Base-by-base conservation (phyloP, 2,797 vertebrate species). In the Gymnodraco acuticeps region DNA sequence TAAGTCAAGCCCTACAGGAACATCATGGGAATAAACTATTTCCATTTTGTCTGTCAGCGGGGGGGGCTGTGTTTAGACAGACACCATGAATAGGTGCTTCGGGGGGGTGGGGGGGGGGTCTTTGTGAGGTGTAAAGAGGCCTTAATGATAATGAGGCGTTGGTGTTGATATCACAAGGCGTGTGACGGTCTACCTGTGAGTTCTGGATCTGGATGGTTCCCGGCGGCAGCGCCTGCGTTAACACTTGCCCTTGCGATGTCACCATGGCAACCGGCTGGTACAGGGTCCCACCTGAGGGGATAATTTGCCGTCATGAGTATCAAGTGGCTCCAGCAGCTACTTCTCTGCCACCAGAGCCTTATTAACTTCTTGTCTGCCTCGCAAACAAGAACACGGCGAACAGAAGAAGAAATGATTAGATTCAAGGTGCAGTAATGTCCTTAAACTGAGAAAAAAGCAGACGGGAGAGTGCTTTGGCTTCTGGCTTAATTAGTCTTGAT, bases 201-300 rank as follows among this genome's bases (percentile, higher is more conserved):
- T 94, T 99, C 95, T 99, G 98, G 93, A 99, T 96, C 94, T 98
- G 98, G 92, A 99, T 97, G 92, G 97, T 96, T 89, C 97, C 96
- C 61, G 97, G 96, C 70, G 97, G 95, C 85, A 99, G 95, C 81
- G 96, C 95, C 91, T 99, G 98, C 77, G 98, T 96, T 84, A 99
- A 95, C 90, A 99, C 96, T 96, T 99, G 98, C 92, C 98, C 98
- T 94, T 99, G 98, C 62, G 98, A 98, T 78, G 97, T 99, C 95
- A 99, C 97, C 98, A 99, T 99, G 11, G 98, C 95, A 97, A 99
- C 98, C 0, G 98, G 98, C 94, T 99, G 98, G 96, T 99, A 99
- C 94, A 99, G 86, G 78, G 98, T 96, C 93, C 97, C 98, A 95
- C 98, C 98, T 99, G 82, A 50, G 88, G 90, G 77, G 92, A 93